phyloP scores from a whole-genome alignment of 2,797 vertebrate species.

The Gallirallus australis region DNA sequence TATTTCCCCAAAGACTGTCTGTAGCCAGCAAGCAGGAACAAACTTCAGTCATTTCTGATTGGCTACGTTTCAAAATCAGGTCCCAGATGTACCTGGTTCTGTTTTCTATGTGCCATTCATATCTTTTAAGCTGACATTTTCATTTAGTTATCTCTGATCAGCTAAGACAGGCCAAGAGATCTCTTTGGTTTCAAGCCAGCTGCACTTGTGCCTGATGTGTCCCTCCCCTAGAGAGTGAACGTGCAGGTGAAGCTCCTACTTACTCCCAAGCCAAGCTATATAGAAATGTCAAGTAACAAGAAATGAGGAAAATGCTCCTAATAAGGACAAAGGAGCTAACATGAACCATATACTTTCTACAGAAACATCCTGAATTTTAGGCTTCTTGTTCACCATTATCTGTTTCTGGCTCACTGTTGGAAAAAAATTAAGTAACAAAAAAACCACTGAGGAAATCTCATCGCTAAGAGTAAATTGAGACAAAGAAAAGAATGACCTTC shows the following conservation, averaged over 20 bases:
- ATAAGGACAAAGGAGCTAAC: not conserved
- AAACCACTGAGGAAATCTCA: not conserved
- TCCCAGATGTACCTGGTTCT: slow-evolving; percentile 13
- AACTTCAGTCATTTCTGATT: slow-evolving; percentile 31
- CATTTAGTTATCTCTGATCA: slow-evolving; percentile 38
- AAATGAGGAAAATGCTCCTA: not conserved
- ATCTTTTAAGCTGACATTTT: slow-evolving; percentile 52
- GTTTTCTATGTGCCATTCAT: slow-evolving; percentile 19
- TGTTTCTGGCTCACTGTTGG: not conserved
- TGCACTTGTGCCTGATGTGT: not conserved
- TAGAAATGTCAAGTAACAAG: not conserved
- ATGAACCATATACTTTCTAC: not conserved
- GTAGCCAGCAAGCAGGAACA: not conserved
- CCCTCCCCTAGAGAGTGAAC: not conserved
- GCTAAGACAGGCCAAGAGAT: slow-evolving; percentile 44
- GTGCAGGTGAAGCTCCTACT: not conserved
- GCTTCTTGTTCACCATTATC: not conserved
- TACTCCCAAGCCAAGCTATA: not conserved
- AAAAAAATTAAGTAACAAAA: not conserved
- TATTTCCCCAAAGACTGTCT: slow-evolving; percentile 12
- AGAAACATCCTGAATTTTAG: not conserved
- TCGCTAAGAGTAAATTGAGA: not conserved
- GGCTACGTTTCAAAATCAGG: slow-evolving; percentile 23
- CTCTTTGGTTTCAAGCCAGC: not conserved
- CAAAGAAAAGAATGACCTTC: not conserved